These are phyloP conservation scores for Aphaenogaster rudis DNA, from an alignment of 1,140 invertebrate genomes.

Conservation along the genomic window DNA sequence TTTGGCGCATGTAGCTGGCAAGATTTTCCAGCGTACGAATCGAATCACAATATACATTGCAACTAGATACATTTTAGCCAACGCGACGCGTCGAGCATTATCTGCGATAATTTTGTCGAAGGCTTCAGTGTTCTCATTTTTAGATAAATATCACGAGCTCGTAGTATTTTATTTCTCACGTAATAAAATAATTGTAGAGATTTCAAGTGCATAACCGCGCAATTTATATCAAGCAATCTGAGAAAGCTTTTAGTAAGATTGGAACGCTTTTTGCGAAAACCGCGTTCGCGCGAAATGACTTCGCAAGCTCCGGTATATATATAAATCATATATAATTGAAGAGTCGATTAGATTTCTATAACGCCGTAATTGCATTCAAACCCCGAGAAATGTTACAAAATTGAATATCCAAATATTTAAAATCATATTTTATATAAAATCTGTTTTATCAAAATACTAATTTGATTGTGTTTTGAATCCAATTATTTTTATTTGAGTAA, in stretches of 20 bases:
- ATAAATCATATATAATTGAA: slow-evolving; percentile 30
- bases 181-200: slow-evolving; percentile 52
- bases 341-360: slow-evolving; percentile 29
- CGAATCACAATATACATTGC: background rate
- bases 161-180: background rate
- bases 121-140: background rate
- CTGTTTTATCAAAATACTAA: background rate
- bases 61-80: background rate
- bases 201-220: background rate
- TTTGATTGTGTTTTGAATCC: slow-evolving; percentile 13
- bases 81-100: background rate
- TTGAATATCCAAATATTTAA: background rate
- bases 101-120: slow-evolving; percentile 2
- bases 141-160: background rate
- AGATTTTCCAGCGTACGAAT: slow-evolving; percentile 11
- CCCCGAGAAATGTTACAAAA: background rate
- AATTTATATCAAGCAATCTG: slow-evolving; percentile 30
- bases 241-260: slow-evolving; percentile 60
- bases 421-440: slow-evolving; percentile 9
- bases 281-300: background rate
- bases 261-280: slow-evolving; percentile 23
- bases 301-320: background rate
- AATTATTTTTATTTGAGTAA: background rate
- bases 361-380: background rate
- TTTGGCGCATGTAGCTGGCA: background rate